These are phyloP conservation scores for Scaptomyza tumidula DNA, from an alignment of 2,888 invertebrate species.

Conservation along the genomic window DNA sequence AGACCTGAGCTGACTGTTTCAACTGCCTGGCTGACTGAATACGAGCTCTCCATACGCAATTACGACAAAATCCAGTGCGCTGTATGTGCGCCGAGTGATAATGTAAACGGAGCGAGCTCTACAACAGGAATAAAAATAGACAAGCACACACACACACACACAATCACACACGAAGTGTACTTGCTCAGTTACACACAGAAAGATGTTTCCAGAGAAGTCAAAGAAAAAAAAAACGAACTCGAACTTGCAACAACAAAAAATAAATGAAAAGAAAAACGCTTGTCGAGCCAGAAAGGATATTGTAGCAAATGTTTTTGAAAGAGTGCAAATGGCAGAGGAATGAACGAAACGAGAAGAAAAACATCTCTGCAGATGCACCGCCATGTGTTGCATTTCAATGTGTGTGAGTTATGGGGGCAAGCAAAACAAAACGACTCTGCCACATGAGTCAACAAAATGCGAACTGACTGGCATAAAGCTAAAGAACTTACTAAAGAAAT, in stretches of 20 bases:
- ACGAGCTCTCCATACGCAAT: slow-evolving; percentile 76
- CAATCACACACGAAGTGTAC: slow-evolving; percentile 1
- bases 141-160: slow-evolving; percentile 23
- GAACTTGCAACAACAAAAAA: neutral
- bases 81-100: slow-evolving; percentile 64
- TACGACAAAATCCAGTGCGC: slow-evolving; percentile 69
- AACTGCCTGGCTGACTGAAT: slow-evolving; percentile 29
- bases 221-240: neutral
- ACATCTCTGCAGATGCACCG: slow-evolving; percentile 50
- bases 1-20: slow-evolving; percentile 56
- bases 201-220: slow-evolving; percentile 19
- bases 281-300: slow-evolving; percentile 61
- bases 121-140: slow-evolving; percentile 64
- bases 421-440: slow-evolving; percentile 32
- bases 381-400: slow-evolving; percentile 80
- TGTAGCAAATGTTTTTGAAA: slow-evolving; percentile 55
- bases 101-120: slow-evolving; percentile 55
- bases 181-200: slow-evolving; percentile 19
- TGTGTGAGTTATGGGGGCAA: slow-evolving; percentile 71
- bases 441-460: slow-evolving; percentile 69
- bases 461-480: slow-evolving; percentile 8
- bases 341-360: neutral
- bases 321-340: slow-evolving; percentile 32
- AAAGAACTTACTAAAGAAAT: slow-evolving; percentile 23
- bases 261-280: slow-evolving; percentile 1